A percentile compares a stretch with the other conserved stretches of the same genome.
phyloP scores from a whole-genome alignment of 2,888 invertebrate species.

The Callinectes sapidus region DNA sequence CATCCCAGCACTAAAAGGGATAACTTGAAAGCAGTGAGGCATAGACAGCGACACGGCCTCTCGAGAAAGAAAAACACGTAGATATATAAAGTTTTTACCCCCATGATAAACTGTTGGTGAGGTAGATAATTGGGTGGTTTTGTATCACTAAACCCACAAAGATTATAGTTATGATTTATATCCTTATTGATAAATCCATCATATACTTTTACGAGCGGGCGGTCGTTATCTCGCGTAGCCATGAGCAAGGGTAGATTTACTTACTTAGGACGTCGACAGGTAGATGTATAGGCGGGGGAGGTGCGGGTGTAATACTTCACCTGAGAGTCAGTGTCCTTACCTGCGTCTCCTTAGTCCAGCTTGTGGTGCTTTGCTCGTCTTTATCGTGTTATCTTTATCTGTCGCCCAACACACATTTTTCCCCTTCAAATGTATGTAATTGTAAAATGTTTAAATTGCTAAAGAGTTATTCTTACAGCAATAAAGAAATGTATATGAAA shows the following conservation, averaged over 20 bases:
- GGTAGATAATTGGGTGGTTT: background rate
- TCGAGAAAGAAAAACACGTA: background rate
- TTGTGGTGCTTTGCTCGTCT: background rate
- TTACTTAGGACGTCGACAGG: background rate
- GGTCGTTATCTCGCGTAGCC: slow-evolving; percentile 16
- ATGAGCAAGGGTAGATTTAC: slow-evolving; percentile 6
- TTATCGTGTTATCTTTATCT: background rate
- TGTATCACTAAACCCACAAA: slow-evolving; percentile 16
- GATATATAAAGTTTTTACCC: background rate
- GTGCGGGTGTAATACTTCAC: background rate
- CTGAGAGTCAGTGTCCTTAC: background rate
- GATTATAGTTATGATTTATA: background rate
- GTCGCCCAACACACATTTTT: too few relatives aligned
- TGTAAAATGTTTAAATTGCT: too few relatives aligned
- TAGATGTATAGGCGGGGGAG: slow-evolving; percentile 5
- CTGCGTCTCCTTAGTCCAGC: background rate
- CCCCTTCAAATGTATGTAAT: background rate
- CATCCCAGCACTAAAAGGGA: too few relatives aligned
- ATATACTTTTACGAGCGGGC: background rate
- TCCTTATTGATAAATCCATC: slow-evolving; percentile 21
- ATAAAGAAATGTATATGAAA: background rate
- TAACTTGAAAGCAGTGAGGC: background rate
- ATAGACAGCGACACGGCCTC: background rate
- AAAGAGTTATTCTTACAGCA: background rate
- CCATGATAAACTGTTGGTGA: background rate